Conservation (phyloP, 1,140 invertebrate genomes). For the Andricus grossulariae region DNA sequence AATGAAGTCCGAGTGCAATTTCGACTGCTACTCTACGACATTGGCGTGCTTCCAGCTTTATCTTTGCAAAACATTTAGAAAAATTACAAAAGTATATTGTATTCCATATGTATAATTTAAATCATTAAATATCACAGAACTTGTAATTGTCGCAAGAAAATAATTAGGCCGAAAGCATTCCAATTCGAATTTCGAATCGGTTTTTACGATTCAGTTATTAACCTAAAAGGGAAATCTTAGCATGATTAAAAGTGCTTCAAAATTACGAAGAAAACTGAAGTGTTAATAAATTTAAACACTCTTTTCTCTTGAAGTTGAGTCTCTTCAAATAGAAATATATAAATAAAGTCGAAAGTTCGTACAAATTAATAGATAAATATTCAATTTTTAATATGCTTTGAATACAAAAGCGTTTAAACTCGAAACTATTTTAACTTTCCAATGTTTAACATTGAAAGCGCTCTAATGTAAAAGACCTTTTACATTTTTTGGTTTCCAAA, state of each 20-base stretch:
- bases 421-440: too few relatives aligned
- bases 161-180: slow-evolving; percentile 28
- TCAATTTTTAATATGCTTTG: too few relatives aligned
- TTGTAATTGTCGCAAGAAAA: slow-evolving; percentile 15
- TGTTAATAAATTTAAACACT: too few relatives aligned
- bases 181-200: background rate
- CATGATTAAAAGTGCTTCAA: slow-evolving; percentile 20
- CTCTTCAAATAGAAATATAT: too few relatives aligned
- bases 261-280: slow-evolving; percentile 1
- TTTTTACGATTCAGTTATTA: background rate
- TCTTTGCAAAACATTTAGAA: slow-evolving; percentile 22
- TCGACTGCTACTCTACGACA: slow-evolving; percentile 1
- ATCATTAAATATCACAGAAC: slow-evolving; percentile 26
- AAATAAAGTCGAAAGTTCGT: too few relatives aligned
- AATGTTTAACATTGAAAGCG: background rate
- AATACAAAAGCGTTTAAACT: too few relatives aligned
- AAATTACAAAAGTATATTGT: slow-evolving; percentile 21
- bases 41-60: slow-evolving; percentile 25
- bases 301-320: too few relatives aligned
- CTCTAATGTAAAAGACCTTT: background rate
- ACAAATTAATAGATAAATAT: too few relatives aligned
- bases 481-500: background rate
- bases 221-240: background rate
- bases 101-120: slow-evolving; percentile 21
- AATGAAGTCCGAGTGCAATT: background rate